Base-by-base conservation (phyloP, 2,888 invertebrate genomes). In the Agapetus fuscipes region DNA sequence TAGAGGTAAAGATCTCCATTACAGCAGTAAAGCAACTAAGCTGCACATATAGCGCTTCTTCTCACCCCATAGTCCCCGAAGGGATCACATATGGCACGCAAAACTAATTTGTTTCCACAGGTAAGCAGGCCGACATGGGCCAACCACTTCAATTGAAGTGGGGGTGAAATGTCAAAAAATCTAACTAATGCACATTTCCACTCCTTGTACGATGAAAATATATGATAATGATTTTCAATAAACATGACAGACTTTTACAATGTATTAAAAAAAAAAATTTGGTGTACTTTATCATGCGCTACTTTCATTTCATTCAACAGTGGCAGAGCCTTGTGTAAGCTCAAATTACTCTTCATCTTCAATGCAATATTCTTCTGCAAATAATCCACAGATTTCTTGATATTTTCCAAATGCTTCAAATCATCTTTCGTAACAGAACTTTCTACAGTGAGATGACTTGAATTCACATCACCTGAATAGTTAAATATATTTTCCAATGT, bases 401-500 rank as follows among this genome's bases (percentile, higher is more conserved):
- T 13, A 12, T 46, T 32, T 27, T 33, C 17, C 11, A 46, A 28
- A 15, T 37, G 36, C 10, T 16, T 9, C 20, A 36, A 20, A 12
- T 20, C 20, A 30, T 43, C 43, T 13, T 31, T 28, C 7, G 5
- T 28, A 17, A 37, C 27, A 31, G 17, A n/a, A 29, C 11, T 15
- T 11, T 25, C 7, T 5, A 13, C 25, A 10, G 39, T 31, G 7
- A 32, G 11, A 20, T 26, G 17, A 9, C 30, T 29, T 29, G 3
- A n/a, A 13, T 31, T n/a, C 14, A 32, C 43, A 3, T 43, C 38
- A 12, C 26, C 7, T 15, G 47, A 46, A 25, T 30, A 34, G 35
- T 48, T 62, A 20, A 73, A 52, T 37, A 72, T 60, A 35, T 55
- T 61, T 52, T 72, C 64, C 2, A 74, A 52, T 51, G 72, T 66